Evolutionary conservation across 2,797 vertebrate genomes (phyloP).

Genomic region (Characodon lateralis): DNA sequence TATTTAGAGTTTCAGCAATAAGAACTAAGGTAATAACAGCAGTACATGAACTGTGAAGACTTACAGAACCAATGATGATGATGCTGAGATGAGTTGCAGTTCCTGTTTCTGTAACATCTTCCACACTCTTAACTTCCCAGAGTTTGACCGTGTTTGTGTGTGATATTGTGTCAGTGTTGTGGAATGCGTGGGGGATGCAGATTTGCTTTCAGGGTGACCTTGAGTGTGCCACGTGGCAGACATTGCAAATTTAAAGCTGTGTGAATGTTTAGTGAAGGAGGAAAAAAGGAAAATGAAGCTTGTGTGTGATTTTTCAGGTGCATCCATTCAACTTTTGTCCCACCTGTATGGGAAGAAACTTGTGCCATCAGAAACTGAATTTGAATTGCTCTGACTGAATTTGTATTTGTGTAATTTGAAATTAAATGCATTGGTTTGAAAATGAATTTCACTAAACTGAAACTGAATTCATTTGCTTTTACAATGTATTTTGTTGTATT

Average conservation of each 20-base stretch:
- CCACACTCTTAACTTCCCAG: conserved; percentile 22
- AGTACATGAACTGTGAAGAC: conserved; percentile 9
- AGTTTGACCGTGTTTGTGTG: conserved; percentile 26
- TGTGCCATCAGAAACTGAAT: no score
- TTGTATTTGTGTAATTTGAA: no score
- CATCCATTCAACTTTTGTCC: no score
- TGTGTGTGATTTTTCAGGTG: neutral
- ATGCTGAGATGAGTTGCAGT: conserved; percentile 21
- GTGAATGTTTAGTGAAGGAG: conserved; percentile 14
- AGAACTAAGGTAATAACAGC: neutral
- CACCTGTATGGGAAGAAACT: no score
- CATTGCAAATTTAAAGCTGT: conserved; percentile 67
- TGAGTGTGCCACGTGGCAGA: conserved; percentile 77
- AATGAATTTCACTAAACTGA: no score
- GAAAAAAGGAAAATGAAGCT: conserved; percentile 6
- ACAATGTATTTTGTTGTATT: no score
- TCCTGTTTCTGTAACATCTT: conserved; percentile 31
- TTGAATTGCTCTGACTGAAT: no score
- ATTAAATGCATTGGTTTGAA: no score
- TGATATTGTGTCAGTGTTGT: conserved; percentile 73
- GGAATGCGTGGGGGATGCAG: conserved; percentile 83
- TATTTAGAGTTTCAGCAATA: conserved; percentile 22
- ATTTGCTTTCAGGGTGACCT: conserved; percentile 85
- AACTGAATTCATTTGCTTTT: no score
- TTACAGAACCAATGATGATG: conserved; percentile 8